A percentile compares a stretch with the other conserved stretches of the same genome.
phyloP scores from a whole-genome alignment of 2,888 invertebrate species.

The Caenorhabditis wallacei region DNA sequence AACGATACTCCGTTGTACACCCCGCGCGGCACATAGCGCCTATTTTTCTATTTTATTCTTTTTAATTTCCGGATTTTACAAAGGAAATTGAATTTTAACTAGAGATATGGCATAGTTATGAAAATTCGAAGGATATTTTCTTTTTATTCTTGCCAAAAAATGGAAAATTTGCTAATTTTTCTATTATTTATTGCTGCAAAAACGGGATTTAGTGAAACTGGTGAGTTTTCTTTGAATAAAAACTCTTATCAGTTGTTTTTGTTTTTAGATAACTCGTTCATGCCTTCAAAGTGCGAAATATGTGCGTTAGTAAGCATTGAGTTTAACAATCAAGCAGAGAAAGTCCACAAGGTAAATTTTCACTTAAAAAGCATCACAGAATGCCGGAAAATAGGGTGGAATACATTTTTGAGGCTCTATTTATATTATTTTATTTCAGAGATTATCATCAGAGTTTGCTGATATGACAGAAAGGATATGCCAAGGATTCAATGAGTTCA shows the following conservation, averaged over 20 bases:
- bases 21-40: no score
- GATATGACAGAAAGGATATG: conserved; percentile 50
- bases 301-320: conserved; percentile 51
- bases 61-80: no score
- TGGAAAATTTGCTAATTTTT: no score
- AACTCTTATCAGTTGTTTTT: not conserved
- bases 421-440: conserved; percentile 49
- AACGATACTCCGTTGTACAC: no score
- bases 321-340: conserved; percentile 1
- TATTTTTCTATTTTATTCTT: no score
- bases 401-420: no score
- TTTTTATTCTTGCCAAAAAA: no score
- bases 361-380: not conserved
- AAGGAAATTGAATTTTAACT: no score
- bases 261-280: conserved; percentile 34
- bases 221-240: not conserved
- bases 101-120: no score
- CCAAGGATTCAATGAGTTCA: conserved; percentile 48
- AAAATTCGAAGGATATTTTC: no score
- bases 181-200: not conserved
- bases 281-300: conserved; percentile 63
- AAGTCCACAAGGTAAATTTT: conserved; percentile 30
- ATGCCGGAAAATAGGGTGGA: not conserved
- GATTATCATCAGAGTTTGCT: conserved; percentile 47
- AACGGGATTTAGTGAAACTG: not conserved